Evolutionary conservation across 2,797 vertebrate species (phyloP).

Genomic region (Acestrorhynchus altus): DNA sequence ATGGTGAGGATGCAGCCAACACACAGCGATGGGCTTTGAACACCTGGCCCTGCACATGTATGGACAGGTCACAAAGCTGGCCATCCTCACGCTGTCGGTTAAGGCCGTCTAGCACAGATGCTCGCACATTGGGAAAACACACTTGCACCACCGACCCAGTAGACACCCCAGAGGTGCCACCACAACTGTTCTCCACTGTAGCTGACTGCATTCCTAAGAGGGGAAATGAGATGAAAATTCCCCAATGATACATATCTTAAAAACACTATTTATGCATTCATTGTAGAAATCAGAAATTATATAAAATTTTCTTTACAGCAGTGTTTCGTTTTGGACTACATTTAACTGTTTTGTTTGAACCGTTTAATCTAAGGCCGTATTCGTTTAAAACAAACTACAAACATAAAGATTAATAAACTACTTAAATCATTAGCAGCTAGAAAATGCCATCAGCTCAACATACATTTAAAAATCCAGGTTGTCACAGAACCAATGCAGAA

Average conservation of each 20-base stretch:
- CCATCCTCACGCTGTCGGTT: slow-evolving; percentile 90
- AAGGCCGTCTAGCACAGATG: slow-evolving; percentile 86
- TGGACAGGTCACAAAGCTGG: slow-evolving; percentile 90
- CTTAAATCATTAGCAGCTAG: too few relatives aligned
- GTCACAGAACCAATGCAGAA: too few relatives aligned
- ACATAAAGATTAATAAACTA: too few relatives aligned
- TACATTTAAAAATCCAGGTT: too few relatives aligned
- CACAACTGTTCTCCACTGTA: slow-evolving; percentile 71
- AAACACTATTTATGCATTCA: too few relatives aligned
- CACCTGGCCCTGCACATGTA: slow-evolving; percentile 90
- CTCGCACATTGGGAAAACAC: slow-evolving; percentile 86
- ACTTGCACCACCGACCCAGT: slow-evolving; percentile 82
- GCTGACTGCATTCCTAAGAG: slow-evolving; percentile 71
- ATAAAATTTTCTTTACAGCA: too few relatives aligned
- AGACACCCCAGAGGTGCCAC: slow-evolving; percentile 61
- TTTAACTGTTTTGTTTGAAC: too few relatives aligned
- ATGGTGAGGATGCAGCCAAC: slow-evolving; percentile 91
- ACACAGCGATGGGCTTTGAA: slow-evolving; percentile 94
- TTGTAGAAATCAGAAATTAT: too few relatives aligned
- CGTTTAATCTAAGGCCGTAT: too few relatives aligned
- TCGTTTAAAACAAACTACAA: too few relatives aligned
- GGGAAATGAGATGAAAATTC: not conserved
- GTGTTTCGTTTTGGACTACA: too few relatives aligned
- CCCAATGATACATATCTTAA: not conserved
- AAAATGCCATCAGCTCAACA: too few relatives aligned